These are phyloP conservation scores for Danio albolineatus DNA, from an alignment of 2,797 vertebrate species.

Conservation along the genomic window DNA sequence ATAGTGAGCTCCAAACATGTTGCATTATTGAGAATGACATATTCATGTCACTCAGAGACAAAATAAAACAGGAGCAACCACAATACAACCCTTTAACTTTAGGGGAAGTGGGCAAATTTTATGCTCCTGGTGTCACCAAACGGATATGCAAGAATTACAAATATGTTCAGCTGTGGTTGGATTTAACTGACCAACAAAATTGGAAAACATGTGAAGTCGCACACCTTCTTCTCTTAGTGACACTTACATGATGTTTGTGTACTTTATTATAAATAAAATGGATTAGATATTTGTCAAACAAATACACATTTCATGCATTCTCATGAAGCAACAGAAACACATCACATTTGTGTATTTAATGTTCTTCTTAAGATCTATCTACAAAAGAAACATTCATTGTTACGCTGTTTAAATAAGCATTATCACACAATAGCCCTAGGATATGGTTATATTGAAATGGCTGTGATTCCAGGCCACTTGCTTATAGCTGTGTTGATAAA, in stretches of 20 bases:
- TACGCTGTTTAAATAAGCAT: background rate
- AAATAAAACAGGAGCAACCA: background rate
- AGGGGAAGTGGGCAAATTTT: background rate
- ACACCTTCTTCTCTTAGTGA: background rate
- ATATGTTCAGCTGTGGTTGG: background rate
- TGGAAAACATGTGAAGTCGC: background rate
- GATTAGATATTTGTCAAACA: background rate
- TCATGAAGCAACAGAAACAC: background rate
- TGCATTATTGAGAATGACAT: background rate
- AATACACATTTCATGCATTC: background rate
- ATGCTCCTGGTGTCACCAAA: background rate
- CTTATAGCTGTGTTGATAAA: too few relatives aligned
- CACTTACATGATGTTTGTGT: background rate
- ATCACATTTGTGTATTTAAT: background rate
- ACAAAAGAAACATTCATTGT: background rate
- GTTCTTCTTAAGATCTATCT: background rate
- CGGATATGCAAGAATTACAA: background rate
- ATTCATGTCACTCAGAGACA: background rate
- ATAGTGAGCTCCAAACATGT: background rate
- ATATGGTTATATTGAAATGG: too few relatives aligned
- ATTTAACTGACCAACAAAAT: background rate
- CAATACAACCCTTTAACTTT: background rate
- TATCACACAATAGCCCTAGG: too few relatives aligned
- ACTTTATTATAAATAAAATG: background rate
- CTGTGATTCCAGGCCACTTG: too few relatives aligned